phyloP scores from a whole-genome alignment of 92 coral and sea anemone species.

The Siderastrea siderea region DNA sequence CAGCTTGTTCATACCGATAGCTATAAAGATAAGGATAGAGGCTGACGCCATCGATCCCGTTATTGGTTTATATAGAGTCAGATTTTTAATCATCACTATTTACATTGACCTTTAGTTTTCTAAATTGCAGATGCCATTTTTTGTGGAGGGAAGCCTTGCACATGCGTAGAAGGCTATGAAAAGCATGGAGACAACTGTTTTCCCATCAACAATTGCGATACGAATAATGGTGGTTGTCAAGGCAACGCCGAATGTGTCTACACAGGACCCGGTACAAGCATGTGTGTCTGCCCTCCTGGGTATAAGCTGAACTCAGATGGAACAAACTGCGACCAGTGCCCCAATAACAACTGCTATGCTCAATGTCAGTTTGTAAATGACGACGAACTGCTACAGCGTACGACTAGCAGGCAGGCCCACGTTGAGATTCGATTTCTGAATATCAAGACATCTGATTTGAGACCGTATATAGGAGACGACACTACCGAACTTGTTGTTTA shows the following conservation, averaged over 20 bases:
- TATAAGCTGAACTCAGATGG: conserved; percentile 48
- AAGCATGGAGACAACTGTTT: conserved; percentile 47
- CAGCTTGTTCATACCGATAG: neutral
- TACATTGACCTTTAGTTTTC: neutral
- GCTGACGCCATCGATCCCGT: no score
- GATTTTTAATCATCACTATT: neutral
- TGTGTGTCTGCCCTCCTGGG: conserved; percentile 63
- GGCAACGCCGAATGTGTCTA: conserved; percentile 67
- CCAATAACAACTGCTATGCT: conserved; percentile 57
- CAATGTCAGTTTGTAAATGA: conserved; percentile 52
- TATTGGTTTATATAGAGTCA: neutral
- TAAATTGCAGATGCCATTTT: conserved; percentile 40
- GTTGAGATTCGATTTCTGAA: conserved; percentile 42
- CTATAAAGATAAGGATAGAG: no score
- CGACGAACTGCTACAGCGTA: conserved; percentile 16
- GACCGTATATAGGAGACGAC: neutral
- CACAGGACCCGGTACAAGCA: conserved; percentile 69
- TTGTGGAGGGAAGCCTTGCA: conserved; percentile 21
- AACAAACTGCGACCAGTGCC: conserved; percentile 38
- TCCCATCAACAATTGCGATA: conserved; percentile 71
- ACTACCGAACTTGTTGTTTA: conserved; percentile 40
- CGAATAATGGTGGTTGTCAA: conserved; percentile 58
- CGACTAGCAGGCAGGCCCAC: conserved; percentile 6
- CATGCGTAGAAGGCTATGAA: conserved; percentile 64
- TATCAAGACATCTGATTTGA: conserved; percentile 44